phyloP scores from a whole-genome alignment of 2,113 vertebrate species.

The Boulengeromyrus knoepffleri region DNA sequence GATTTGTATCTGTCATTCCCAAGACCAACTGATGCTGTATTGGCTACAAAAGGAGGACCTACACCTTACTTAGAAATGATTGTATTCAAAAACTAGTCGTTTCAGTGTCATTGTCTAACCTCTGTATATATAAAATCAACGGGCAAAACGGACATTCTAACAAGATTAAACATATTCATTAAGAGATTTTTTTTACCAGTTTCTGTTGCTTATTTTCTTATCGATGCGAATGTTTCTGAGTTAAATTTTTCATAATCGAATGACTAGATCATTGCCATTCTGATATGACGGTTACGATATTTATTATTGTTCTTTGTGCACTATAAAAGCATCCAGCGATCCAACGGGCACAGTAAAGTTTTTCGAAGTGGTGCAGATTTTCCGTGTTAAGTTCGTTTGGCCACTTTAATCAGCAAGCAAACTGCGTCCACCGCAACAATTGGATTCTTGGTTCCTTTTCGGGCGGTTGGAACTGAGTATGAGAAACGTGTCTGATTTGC shows the following conservation, averaged over 20 bases:
- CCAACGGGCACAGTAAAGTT: background rate
- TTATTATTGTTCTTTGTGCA: background rate
- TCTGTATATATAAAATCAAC: background rate
- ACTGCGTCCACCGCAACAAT: background rate
- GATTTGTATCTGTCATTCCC: background rate
- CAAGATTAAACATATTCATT: too few relatives aligned
- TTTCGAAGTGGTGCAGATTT: background rate
- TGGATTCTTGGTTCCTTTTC: background rate
- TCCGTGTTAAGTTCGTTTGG: background rate
- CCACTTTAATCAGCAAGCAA: background rate
- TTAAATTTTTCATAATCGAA: background rate
- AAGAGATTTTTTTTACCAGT: background rate
- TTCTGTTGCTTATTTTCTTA: background rate
- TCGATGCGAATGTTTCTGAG: background rate
- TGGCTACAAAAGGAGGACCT: background rate
- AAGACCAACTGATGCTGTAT: background rate
- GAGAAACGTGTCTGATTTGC: background rate
- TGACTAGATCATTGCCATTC: background rate
- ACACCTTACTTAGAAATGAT: background rate
- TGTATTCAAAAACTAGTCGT: background rate
- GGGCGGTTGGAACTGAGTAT: background rate
- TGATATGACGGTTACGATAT: background rate
- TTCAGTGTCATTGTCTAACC: background rate
- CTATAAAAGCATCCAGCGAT: background rate
- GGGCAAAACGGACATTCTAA: background rate